Evolutionary conservation across 2,797 vertebrate genomes (phyloP), one percentile per base, ranked within the genome.

Genomic region (Poeciliopsis paucimaculata): DNA sequence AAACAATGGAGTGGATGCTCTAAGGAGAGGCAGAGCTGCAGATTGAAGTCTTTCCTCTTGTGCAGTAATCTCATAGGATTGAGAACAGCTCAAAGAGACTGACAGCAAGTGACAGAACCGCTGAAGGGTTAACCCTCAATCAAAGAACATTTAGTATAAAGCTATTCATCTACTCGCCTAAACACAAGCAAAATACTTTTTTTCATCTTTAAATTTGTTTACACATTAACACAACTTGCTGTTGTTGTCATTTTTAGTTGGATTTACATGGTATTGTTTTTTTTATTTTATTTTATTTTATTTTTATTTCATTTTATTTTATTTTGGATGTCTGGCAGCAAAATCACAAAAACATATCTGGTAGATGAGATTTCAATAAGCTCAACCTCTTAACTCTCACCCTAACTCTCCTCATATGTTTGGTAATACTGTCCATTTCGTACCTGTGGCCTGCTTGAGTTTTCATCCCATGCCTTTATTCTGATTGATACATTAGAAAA

Each of bases 1-100:
- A 89, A 85, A 92, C 89, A 91, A 90, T 91, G 78, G 90, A 62
- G 86, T 60, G 90, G 87, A 92, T 86, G 82, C 75, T 84, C 78
- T 86, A 78, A 75, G 86, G 87, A 57, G 86, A 88, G 88, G 83
- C 89, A 72, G 81, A 72, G 81, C 20, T 28, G 5, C 79, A 90
- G 87, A 90, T 79, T 89, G 87, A 86, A 87, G 87, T 76, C 88
- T 90, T 83, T 82, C 79, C 88, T 87, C 80, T 82, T 34, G 73
- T 75, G 45, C 77, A 28, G 87, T 85, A 81, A 82, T 84, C 87
- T 81, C 79, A 15, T 74, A 20, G 81, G 91, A 90, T 77, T 86
- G 89, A 86, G 86, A 88, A 81, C 86, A 49, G 80, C 89, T 83
- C 87, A 80, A 77, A 82, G 75, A 78, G 77, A 76, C 79, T 86